Conservation (phyloP, 2,888 invertebrate species). For the Esperia sulphurella region DNA sequence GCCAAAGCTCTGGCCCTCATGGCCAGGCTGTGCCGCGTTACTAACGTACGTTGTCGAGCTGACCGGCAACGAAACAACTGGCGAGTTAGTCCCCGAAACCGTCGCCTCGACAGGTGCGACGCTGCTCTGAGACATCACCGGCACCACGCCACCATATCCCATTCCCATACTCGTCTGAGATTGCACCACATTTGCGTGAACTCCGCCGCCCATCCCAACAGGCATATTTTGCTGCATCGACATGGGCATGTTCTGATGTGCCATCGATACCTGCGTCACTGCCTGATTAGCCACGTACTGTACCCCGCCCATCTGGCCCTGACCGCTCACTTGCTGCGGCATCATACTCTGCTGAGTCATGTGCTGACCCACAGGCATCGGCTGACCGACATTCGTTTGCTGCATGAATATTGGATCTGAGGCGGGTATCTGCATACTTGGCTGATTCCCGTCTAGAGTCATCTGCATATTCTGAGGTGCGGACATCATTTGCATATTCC, state of each 20-base stretch:
- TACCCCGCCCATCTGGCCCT: constrained; percentile 63
- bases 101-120: constrained; percentile 66
- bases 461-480: constrained; percentile 76
- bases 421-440: constrained; percentile 76
- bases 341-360: constrained; percentile 70
- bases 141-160: constrained; percentile 64
- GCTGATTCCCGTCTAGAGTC: constrained; percentile 76
- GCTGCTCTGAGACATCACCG: constrained; percentile 75
- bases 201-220: constrained; percentile 64
- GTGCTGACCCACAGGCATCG: constrained; percentile 65
- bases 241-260: constrained; percentile 76
- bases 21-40: constrained; percentile 54
- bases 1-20: constrained; percentile 72
- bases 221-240: constrained; percentile 73
- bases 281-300: constrained; percentile 66
- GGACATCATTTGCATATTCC: constrained; percentile 79
- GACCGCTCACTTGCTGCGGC: constrained; percentile 65
- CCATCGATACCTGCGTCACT: constrained; percentile 62
- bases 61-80: constrained; percentile 72
- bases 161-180: constrained; percentile 73
- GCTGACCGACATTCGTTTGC: constrained; percentile 60
- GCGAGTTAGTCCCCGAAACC: constrained; percentile 74
- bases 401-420: constrained; percentile 76
- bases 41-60: constrained; percentile 59
- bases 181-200: constrained; percentile 70